Evolutionary conservation across 2,888 invertebrate species (phyloP), one percentile per base, ranked within the genome.

Genomic region (Lysandra bellargus): DNA sequence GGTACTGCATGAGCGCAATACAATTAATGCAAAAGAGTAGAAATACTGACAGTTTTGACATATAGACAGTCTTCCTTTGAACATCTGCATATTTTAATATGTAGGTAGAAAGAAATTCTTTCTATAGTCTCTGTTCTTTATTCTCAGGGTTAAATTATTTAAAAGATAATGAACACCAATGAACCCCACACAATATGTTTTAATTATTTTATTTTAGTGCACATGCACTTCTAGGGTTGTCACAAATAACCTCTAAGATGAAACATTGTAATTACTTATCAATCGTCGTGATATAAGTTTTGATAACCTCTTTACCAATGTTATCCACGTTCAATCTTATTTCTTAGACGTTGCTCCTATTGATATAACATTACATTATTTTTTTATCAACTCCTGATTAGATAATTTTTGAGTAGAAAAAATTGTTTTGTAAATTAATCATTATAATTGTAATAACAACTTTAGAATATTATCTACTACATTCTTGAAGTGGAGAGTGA

Each of bases 271-370:
- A 37, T 64, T 23, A 30, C 3, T 69, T 33, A 37, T 30, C 14
- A 69, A 30, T 30, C 2, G 69, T 33, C 4, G 14, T 69, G 4
- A 12, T 23, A 69, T 14, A 33, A n/a, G 4, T 14, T 69, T 12
- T 69, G 69, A 69, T 69, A 69, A 69, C 69, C 69, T 69, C 69
- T 69, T 33, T 69, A 69, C 69, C 30, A 37, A 69, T 33, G 33
- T 17, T 69, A 37, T 69, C 33, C 33, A 17, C 33, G 23, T 69
- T 64, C 7, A 9, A 69, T 69, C 69, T 69, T 33, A 12, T 33
- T 33, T 69, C 5, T 69, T 69, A 69, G 33, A 69, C 61, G 9
- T 23, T 61, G 30, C 23, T 23, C 9, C 23, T 30, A 64, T 64
- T 2, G 12, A 64, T 64, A 64, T 64, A 30, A 30, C 61, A 23